A percentile compares a stretch with the other conserved stretches of the same genome.
Evolutionary conservation across 2,888 invertebrate species (phyloP).

Genomic region (Tiphia femorata): DNA sequence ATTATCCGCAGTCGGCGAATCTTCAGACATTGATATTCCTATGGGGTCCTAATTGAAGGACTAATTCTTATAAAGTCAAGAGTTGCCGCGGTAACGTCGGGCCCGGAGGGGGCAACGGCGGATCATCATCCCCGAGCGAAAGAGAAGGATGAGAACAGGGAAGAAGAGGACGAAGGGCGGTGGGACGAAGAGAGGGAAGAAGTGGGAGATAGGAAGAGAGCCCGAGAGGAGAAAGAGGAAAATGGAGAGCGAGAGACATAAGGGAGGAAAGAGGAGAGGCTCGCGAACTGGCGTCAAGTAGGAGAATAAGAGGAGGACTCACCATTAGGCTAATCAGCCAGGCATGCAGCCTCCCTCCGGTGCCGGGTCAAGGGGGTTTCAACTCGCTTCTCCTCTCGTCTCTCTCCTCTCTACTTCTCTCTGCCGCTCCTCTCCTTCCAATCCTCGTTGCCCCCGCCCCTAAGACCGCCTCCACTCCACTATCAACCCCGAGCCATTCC

Average conservation of each 20-base stretch:
- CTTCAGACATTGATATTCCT: slow-evolving; percentile 52
- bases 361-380: slow-evolving; percentile 61
- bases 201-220: slow-evolving; percentile 1
- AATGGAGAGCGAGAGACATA: slow-evolving; percentile 17
- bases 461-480: slow-evolving; percentile 24
- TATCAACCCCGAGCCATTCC: slow-evolving; percentile 16
- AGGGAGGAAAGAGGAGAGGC: slow-evolving; percentile 41
- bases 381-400: slow-evolving; percentile 50
- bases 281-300: slow-evolving; percentile 66
- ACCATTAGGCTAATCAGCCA: slow-evolving; percentile 68
- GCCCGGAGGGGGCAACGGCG: slow-evolving; percentile 30
- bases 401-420: slow-evolving; percentile 31
- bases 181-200: slow-evolving; percentile 9
- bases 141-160: slow-evolving; percentile 26
- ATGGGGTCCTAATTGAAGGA: slow-evolving; percentile 57
- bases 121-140: too few species aligned
- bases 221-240: background rate
- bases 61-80: slow-evolving; percentile 61
- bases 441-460: slow-evolving; percentile 31
- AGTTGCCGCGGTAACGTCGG: slow-evolving; percentile 35
- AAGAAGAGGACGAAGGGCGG: slow-evolving; percentile 24
- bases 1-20: slow-evolving; percentile 11
- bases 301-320: slow-evolving; percentile 61
- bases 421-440: slow-evolving; percentile 42
- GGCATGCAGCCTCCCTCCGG: slow-evolving; percentile 57